Evolutionary conservation across 2,888 invertebrate species (phyloP).

Genomic region (Bimastos eiseni): DNA sequence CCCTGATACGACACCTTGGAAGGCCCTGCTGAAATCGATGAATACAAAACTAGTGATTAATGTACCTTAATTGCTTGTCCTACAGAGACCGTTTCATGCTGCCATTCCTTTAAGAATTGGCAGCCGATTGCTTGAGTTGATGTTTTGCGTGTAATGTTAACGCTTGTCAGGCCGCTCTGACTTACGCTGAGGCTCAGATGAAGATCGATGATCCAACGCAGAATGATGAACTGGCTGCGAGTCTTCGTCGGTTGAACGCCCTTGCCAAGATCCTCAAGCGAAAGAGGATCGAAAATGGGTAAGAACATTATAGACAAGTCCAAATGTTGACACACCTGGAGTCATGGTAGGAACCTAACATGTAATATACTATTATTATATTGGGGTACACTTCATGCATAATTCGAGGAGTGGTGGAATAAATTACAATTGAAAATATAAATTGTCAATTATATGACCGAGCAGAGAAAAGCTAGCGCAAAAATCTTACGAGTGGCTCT

Average conservation of each 20-base stretch:
- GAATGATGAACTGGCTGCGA: slow-evolving; percentile 74
- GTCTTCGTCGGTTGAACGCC: slow-evolving; percentile 79
- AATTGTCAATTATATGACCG: too few relatives aligned
- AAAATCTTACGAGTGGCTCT: too few relatives aligned
- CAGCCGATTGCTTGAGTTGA: not conserved
- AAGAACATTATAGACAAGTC: slow-evolving; percentile 13
- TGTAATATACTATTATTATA: too few relatives aligned
- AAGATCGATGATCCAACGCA: slow-evolving; percentile 82
- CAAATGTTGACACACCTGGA: not conserved
- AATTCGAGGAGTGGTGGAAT: too few relatives aligned
- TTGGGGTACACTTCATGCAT: too few relatives aligned
- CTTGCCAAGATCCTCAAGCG: slow-evolving; percentile 89
- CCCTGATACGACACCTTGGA: too few relatives aligned
- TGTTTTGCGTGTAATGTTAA: not conserved
- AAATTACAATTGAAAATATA: too few relatives aligned
- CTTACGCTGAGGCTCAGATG: slow-evolving; percentile 93
- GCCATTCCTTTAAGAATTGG: slow-evolving; percentile 18
- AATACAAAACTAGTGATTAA: too few relatives aligned
- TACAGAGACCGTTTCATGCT: not conserved
- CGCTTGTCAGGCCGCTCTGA: slow-evolving; percentile 87
- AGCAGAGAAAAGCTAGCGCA: too few relatives aligned
- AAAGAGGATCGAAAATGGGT: slow-evolving; percentile 82
- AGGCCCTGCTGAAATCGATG: too few relatives aligned
- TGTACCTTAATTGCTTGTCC: not conserved
- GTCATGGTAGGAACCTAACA: too few relatives aligned